Base-by-base conservation (phyloP, 2,888 invertebrate genomes). In the Ophioninae sp. region DNA sequence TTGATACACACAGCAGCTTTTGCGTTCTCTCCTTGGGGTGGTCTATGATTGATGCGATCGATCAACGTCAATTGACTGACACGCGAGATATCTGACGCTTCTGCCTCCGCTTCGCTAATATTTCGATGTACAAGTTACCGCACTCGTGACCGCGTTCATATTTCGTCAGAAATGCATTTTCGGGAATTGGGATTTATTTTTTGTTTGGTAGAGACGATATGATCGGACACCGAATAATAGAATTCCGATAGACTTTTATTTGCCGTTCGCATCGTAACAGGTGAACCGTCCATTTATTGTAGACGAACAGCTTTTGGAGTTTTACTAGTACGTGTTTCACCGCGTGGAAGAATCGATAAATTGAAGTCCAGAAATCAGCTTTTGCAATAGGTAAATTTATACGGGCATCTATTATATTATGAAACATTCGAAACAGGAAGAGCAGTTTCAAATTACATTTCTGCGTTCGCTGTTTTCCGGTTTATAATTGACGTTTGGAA, bases 1-100 rank as follows among this genome's bases (percentile, higher is more conserved):
- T 91, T 91, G 91, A 91, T 91, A 91, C 90, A 91, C 89, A 89
- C 85, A 88, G 87, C 89, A 86, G 87, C 88, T 89, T 89, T 90
- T 88, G 88, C 86, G 80, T 67, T 20, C 67, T 56, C 64, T 73
- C 57, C 30, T 20, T 61, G 39, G 70, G 37, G 23, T 20, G 23
- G 56, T 72, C 84, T 86, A 89, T 91, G 91, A 91, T 91, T 90
- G 91, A 91, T 91, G 91, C 88, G 89, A 89, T 91, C 91, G 91
- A 91, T 91, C 89, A 89, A 89, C 89, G 90, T 90, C 91, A 90
- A 91, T 91, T 90, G 88, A 88, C 88, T 88, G 89, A 88, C 23
- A 21, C 10, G 37, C 88, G 89, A 88, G 89, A 90, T 90, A 91
- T 91, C 90, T 30, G 2, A 30, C 30, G 30, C 79, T 87, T 81